Conservation (phyloP, 2,888 invertebrate genomes). For the Dione juno region DNA sequence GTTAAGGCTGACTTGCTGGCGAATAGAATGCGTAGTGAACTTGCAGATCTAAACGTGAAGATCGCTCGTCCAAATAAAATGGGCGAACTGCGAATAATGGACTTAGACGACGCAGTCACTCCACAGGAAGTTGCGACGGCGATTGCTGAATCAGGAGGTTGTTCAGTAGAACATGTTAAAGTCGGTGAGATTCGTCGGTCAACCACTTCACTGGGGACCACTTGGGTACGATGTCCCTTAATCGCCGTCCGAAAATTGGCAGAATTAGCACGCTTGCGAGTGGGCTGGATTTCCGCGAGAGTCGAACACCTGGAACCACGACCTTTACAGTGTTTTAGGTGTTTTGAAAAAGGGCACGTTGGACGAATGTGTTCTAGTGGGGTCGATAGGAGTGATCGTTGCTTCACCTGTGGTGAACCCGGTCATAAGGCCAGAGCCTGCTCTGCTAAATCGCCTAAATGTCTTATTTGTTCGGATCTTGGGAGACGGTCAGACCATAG, state of each 20-base stretch:
- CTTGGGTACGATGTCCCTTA: too few species aligned
- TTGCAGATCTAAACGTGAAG: constrained; percentile 16
- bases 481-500: too few species aligned
- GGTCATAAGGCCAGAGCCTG: constrained; percentile 39
- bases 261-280: constrained; percentile 7
- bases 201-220: constrained; percentile 20
- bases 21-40: constrained; percentile 9
- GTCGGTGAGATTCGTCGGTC: constrained; percentile 30
- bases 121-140: constrained; percentile 27
- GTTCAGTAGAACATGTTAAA: constrained; percentile 13
- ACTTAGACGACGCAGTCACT: constrained; percentile 33
- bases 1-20: constrained; percentile 28
- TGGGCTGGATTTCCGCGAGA: constrained; percentile 30
- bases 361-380: constrained; percentile 29
- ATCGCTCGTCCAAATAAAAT: constrained; percentile 31
- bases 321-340: constrained; percentile 40
- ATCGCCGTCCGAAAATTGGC: constrained; percentile 21
- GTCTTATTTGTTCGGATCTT: constrained; percentile 35
- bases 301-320: constrained; percentile 29
- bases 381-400: constrained; percentile 33
- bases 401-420: constrained; percentile 35
- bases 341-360: constrained; percentile 42
- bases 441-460: constrained; percentile 25
- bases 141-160: constrained; percentile 31
- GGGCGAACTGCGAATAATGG: constrained; percentile 31